Percentiles rank a stretch among this genome's conserved stretches.
Evolutionary conservation across 2,113 vertebrate species (phyloP).

Genomic region (Turnix velox): DNA sequence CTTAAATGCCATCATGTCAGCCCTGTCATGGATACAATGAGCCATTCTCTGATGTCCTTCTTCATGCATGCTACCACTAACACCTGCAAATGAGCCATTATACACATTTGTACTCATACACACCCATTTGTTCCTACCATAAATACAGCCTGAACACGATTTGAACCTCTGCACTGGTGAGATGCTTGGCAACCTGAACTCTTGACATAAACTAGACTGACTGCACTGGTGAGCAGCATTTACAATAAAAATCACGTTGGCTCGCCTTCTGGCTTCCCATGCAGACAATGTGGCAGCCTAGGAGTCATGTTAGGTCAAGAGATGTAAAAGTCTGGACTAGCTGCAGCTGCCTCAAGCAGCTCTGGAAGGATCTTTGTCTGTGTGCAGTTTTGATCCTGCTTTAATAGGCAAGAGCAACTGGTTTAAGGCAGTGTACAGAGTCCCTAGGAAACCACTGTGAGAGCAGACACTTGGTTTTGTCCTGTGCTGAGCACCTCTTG

Average conservation of each 20-base stretch:
- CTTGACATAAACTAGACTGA: constrained; percentile 22
- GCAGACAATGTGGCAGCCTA: neutral
- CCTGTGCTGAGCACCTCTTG: neutral
- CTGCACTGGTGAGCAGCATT: constrained; percentile 47
- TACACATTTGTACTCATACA: neutral
- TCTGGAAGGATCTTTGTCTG: constrained; percentile 27
- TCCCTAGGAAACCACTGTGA: constrained; percentile 54
- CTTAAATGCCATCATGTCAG: neutral
- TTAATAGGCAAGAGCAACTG: constrained; percentile 58
- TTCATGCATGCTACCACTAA: neutral
- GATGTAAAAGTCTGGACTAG: constrained; percentile 36
- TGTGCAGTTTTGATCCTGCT: constrained; percentile 54
- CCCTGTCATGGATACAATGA: neutral
- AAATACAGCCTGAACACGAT: neutral
- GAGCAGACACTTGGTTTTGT: constrained; percentile 33
- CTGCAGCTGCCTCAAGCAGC: constrained; percentile 54
- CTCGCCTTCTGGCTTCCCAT: neutral
- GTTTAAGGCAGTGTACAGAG: constrained; percentile 33
- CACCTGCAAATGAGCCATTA: neutral
- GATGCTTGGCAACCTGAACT: constrained; percentile 26
- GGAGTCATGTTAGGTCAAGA: constrained; percentile 59
- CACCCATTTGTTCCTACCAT: neutral
- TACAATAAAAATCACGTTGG: neutral
- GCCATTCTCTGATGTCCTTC: neutral
- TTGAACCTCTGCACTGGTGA: constrained; percentile 29